Base-by-base conservation (phyloP, 2,113 vertebrate genomes). In the Chionodraco myersi region DNA sequence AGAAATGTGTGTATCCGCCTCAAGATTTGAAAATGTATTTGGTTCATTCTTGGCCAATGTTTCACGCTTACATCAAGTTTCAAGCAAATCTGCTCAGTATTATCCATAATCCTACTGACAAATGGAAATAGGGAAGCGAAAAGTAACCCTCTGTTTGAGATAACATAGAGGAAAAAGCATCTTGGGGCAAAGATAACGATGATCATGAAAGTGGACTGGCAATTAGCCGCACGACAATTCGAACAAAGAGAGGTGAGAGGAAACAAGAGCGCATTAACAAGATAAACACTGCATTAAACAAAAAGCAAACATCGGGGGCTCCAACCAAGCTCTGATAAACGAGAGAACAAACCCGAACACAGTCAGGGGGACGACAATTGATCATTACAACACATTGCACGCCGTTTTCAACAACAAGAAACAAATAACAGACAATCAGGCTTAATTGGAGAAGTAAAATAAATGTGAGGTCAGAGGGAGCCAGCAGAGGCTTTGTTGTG, bases 371-470 rank as follows among this genome's bases (percentile, higher is more conserved):
- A 2, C 18, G 15, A 56, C 45, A 23, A 70, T 36, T 64, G 76
- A 85, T 84, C 59, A 79, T 82, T 41, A 71, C 69, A 41, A n/a
- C 56, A 54, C 26, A n/a, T 73, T 56, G 14, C 2, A 75, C 23
- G 16, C 57, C 63, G 71, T 34, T 62, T 59, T 21, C 56, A 84
- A 68, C 58, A 80, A 79, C 59, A 72, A 77, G 30, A 15, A 45
- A 15, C 30, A 3, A 4, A 52, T 6, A 13, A 57, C 69, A 66
- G 30, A 30, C 30, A 30, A 30, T 30, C 30, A 30, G 30, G 41
- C 13, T 52, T 82, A 77, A 91, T 74, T 79, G 81, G 56, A 66
- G 34, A 51, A 67, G 70, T 45, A 47, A 69, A 84, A 63, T 11
- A 58, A 74, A 81, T 60, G 62, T 60, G 64, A 56, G 75, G 59